Conservation (phyloP, 2,113 vertebrate species). For the Muscicapa adusta region DNA sequence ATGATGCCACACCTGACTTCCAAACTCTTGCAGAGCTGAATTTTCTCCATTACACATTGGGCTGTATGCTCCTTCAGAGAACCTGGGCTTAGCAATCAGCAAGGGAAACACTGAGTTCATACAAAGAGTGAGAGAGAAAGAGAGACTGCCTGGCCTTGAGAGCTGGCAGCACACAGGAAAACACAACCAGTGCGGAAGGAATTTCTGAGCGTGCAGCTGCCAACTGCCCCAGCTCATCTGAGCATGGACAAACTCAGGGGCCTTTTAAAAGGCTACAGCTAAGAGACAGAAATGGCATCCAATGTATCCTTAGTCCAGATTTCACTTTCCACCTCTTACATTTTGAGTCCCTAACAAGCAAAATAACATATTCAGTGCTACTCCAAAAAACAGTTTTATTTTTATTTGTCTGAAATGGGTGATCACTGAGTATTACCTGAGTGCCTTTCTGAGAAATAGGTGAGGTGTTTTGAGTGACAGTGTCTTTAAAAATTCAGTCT, state of each 20-base stretch:
- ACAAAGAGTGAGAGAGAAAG: neutral
- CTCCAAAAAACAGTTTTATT: neutral
- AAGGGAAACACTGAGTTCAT: neutral
- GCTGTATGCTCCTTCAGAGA: neutral
- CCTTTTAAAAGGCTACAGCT: neutral
- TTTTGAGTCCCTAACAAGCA: neutral
- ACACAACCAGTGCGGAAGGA: neutral
- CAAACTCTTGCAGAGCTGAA: neutral
- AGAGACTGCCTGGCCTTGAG: neutral
- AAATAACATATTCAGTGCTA: neutral
- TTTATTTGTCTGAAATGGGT: neutral
- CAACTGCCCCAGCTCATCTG: neutral
- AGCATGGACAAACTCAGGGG: neutral
- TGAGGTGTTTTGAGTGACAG: neutral
- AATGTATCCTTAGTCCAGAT: neutral
- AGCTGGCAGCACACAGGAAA: neutral
- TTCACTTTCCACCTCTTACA: neutral
- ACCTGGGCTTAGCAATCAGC: neutral
- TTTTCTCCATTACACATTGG: neutral
- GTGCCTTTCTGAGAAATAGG: neutral
- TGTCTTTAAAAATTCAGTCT: neutral
- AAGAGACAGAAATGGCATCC: neutral
- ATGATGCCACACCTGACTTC: rapidly evolving
- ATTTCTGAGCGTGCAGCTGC: neutral
- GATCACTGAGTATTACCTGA: neutral